Base-by-base conservation (phyloP, 2,888 invertebrate genomes). In the Allygus modestus region DNA sequence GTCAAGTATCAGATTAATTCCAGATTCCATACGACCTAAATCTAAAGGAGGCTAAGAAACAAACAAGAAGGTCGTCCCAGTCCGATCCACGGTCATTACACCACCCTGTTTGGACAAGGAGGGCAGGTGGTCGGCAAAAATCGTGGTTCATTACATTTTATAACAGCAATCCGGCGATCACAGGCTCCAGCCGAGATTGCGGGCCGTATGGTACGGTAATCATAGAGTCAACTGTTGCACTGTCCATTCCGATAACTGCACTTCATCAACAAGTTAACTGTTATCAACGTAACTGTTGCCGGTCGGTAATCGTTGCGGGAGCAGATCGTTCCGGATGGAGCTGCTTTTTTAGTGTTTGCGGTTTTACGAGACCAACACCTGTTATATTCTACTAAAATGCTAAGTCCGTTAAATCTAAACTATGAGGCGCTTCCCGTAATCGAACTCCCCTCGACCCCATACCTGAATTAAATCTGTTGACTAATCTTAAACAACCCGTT, bases 91-190 rank as follows among this genome's bases (percentile, higher is more conserved):
- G 31, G 28, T 31, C 65, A 28, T 65, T 65, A 15, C 65, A 0
- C 15, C 20, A 7, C 31, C 31, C 5, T 65, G 65, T 65, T 65
- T 65, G 65, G 31, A 28, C 31, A 65, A 12, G 31, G 58, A 23
- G 31, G 23, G 71, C 71, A 71, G 71, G 71, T 71, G 37, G 71
- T 71, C 23, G 37, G 71, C 71, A 41, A 71, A 41, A 37, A 41
- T 71, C 41, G 71, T 71, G 71, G 41, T 71, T 71, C 71, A 71
- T 71, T 71, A 71, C 41, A 71, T 71, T 71, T 71, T 71, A 71
- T 20, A 71, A 71, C 71, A 71, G 71, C 71, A 41, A 71, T 71
- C 71, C 5, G 41, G 71, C 41, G 23, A 41, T 28, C 31, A 0
- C 1, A 1, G 65, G 65, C 2, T 65, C 28, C 28, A 15, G 9